Percentiles rank a stretch among this genome's conserved stretches.
These are phyloP conservation scores for Microctenopoma steveboyesi DNA, from an alignment of 2,797 vertebrate genomes.

Conservation along the genomic window DNA sequence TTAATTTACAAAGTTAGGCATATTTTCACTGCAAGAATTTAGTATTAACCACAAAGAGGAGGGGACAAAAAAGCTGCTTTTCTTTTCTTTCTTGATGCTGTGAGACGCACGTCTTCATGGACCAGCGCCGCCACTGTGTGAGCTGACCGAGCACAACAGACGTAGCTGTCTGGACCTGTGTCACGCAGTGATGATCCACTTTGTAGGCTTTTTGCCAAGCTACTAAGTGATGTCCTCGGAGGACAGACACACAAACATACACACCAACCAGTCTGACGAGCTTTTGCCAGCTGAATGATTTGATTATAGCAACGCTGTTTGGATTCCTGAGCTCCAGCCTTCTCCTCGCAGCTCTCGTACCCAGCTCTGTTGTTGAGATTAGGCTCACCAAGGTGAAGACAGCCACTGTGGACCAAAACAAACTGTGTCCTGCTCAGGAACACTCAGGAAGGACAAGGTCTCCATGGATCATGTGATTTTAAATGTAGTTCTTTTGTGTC, in stretches of 20 bases:
- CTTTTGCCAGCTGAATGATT: slow-evolving; percentile 21
- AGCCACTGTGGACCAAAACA: slow-evolving; percentile 4
- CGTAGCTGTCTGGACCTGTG: too few species aligned
- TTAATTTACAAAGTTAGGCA: background rate
- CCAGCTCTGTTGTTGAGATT: slow-evolving; percentile 4
- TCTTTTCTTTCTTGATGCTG: background rate
- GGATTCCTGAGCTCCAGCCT: background rate
- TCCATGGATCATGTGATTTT: slow-evolving; percentile 1
- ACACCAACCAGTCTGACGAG: slow-evolving; percentile 11
- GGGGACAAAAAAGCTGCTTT: too few species aligned
- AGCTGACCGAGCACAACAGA: background rate
- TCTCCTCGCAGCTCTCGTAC: background rate
- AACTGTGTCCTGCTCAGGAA: background rate
- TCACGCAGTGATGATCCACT: background rate
- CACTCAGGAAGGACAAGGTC: background rate
- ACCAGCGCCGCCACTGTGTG: background rate
- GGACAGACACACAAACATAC: background rate
- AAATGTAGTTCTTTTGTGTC: background rate
- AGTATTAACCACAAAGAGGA: too few species aligned
- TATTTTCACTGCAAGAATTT: too few species aligned
- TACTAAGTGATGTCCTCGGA: slow-evolving; percentile 32
- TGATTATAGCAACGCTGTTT: slow-evolving; percentile 41
- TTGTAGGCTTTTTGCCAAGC: slow-evolving; percentile 34
- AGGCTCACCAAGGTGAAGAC: slow-evolving; percentile 17
- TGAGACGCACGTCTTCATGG: background rate